Percentiles rank a stretch among this genome's conserved stretches.
Conservation (phyloP, 2,113 vertebrate genomes). For the Anarhynchus alexandrinus region DNA sequence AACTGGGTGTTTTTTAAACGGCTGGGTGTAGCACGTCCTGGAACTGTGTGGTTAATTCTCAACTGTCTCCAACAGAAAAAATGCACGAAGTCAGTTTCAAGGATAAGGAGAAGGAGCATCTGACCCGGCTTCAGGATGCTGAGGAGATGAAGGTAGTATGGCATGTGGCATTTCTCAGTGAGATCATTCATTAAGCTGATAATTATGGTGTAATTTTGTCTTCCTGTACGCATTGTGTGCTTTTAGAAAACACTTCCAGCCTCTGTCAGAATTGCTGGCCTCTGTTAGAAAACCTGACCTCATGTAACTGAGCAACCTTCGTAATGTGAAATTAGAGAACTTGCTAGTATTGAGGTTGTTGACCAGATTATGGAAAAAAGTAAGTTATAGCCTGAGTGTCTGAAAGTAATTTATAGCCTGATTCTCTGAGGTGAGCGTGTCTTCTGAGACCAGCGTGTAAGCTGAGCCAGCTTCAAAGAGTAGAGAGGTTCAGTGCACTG, state of each 20-base stretch:
- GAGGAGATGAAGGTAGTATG: constrained; percentile 86
- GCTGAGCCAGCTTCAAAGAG: background rate
- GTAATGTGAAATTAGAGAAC: background rate
- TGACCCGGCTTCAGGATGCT: constrained; percentile 83
- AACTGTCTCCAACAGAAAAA: constrained; percentile 78
- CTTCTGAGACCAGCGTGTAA: background rate
- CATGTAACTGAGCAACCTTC: background rate
- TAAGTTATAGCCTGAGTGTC: background rate
- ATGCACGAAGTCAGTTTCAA: constrained; percentile 87
- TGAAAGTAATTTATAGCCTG: background rate
- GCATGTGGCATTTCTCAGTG: background rate
- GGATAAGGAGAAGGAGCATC: constrained; percentile 89
- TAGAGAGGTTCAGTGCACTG: background rate
- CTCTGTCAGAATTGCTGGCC: background rate
- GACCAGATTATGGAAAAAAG: background rate
- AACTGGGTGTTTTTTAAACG: background rate
- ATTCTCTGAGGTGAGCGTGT: background rate
- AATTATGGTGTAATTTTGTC: background rate
- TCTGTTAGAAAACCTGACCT: background rate
- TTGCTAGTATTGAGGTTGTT: background rate
- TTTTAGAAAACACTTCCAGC: background rate
- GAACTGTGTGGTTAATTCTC: background rate
- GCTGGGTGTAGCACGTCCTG: background rate
- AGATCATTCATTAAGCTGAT: background rate
- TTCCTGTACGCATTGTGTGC: background rate